Conservation (phyloP, 2,797 vertebrate species). For the Mus caroli region DNA sequence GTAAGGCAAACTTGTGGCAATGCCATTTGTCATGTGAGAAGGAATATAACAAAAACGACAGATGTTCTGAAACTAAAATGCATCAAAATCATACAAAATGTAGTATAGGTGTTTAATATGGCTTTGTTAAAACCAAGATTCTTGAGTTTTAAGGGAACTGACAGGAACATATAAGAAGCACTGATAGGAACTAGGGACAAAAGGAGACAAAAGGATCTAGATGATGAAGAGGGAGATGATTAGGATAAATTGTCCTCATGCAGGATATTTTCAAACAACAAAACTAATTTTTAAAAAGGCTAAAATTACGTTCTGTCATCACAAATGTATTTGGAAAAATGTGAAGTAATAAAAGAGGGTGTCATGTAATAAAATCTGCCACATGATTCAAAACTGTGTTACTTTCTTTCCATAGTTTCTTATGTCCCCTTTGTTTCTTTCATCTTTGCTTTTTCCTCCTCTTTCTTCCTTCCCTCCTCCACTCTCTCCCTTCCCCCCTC, state of each 20-base stretch:
- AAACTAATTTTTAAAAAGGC: neutral
- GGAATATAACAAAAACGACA: neutral
- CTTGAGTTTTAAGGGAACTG: neutral
- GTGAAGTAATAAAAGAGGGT: neutral
- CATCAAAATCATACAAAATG: conserved; percentile 18
- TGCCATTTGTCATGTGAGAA: neutral
- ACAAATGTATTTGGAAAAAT: neutral
- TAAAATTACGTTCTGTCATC: neutral
- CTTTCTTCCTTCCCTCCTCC: fast-evolving
- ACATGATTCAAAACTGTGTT: neutral
- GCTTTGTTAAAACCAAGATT: neutral
- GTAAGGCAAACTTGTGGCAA: neutral
- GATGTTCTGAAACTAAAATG: neutral
- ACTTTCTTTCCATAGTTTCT: neutral
- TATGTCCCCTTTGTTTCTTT: neutral
- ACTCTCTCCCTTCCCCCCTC: neutral
- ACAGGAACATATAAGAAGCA: too few relatives aligned
- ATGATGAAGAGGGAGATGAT: neutral
- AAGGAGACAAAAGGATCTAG: neutral
- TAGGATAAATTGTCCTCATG: neutral
- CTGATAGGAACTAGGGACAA: neutral
- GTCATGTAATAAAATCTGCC: neutral
- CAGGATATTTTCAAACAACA: neutral
- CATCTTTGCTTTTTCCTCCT: neutral
- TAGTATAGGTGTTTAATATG: neutral